Percentiles rank a stretch among this genome's conserved stretches.
Evolutionary conservation across 2,113 vertebrate species (phyloP).

Genomic region (Cryptomyrus ogoouensis): DNA sequence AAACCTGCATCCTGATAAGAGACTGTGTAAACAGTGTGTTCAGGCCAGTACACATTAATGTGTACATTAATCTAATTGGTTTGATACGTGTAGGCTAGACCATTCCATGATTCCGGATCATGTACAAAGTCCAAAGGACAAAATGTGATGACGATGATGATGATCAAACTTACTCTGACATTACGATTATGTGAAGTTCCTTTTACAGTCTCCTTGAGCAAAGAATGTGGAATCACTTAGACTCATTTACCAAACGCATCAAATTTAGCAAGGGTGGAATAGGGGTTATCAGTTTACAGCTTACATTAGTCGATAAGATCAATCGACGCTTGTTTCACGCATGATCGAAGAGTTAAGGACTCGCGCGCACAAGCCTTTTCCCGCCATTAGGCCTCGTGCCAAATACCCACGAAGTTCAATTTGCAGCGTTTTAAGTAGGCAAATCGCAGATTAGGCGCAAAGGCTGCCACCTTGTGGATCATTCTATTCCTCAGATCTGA

Average conservation of each 20-base stretch:
- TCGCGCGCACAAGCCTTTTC: background rate
- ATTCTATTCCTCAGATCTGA: background rate
- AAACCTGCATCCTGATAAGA: background rate
- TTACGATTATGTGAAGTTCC: background rate
- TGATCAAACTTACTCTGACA: background rate
- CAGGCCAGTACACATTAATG: background rate
- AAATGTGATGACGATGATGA: background rate
- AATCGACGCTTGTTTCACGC: background rate
- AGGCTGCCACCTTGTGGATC: slow-evolving; percentile 19
- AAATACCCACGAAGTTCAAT: slow-evolving; percentile 1
- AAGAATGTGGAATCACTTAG: background rate
- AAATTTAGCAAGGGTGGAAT: background rate
- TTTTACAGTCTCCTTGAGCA: background rate
- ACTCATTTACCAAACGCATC: background rate
- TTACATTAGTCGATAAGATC: background rate
- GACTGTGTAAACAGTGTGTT: background rate
- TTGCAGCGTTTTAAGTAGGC: background rate
- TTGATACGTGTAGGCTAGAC: background rate
- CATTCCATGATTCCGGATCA: background rate
- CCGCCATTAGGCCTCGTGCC: background rate
- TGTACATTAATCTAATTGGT: background rate
- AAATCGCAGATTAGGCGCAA: background rate
- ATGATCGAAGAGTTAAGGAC: background rate
- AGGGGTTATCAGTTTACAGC: background rate
- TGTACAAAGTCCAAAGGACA: background rate